Percentiles rank a stretch among this genome's conserved stretches.
These are phyloP conservation scores for Chlorospingus flavigularis DNA, from an alignment of 2,797 vertebrate genomes.

Conservation along the genomic window DNA sequence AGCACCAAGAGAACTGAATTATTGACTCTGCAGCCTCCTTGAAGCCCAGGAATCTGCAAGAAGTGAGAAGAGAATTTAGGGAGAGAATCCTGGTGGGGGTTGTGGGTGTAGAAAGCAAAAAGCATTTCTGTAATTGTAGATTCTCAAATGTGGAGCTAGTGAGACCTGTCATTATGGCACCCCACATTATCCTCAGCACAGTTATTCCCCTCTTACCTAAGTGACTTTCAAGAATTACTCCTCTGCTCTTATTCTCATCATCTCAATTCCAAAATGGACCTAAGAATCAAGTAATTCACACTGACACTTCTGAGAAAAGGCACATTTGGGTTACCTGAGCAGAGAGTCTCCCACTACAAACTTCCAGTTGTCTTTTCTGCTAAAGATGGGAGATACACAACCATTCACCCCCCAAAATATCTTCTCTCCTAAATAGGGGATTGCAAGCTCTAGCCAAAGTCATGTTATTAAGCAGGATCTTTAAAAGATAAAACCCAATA, in stretches of 20 bases:
- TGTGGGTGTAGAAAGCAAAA: background rate
- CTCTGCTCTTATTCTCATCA: background rate
- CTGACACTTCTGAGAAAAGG: background rate
- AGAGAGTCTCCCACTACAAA: background rate
- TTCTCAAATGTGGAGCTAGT: background rate
- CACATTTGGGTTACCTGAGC: background rate
- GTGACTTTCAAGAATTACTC: background rate
- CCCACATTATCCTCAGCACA: background rate
- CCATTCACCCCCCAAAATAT: background rate
- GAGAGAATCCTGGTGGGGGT: background rate
- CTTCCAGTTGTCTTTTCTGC: background rate
- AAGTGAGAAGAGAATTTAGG: background rate
- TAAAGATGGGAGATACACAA: background rate
- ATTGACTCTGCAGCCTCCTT: background rate
- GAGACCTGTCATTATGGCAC: background rate
- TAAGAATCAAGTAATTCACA: background rate
- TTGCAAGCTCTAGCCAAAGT: background rate
- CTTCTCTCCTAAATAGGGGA: background rate
- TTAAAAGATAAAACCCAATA: constrained; percentile 40
- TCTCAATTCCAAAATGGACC: background rate
- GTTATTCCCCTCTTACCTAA: background rate
- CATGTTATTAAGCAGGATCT: background rate
- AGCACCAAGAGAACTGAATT: background rate
- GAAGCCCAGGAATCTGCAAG: background rate
- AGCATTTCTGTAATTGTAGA: background rate